Percentiles rank a stretch among this genome's conserved stretches.
These are phyloP conservation scores for Perognathus longimembris DNA, from an alignment of 2,113 vertebrate species.

Conservation along the genomic window DNA sequence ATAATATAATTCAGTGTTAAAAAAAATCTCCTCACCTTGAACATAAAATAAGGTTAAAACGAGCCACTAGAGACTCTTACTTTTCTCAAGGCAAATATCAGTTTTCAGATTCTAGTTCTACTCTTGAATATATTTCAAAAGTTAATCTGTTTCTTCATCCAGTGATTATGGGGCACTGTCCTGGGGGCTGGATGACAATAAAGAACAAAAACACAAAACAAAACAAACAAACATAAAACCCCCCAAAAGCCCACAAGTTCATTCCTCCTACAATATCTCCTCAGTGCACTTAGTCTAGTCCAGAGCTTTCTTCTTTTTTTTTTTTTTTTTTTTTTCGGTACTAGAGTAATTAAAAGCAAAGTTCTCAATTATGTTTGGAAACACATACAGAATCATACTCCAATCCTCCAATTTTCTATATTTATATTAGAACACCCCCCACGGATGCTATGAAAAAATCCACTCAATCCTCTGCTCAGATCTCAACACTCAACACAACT, in stretches of 20 bases:
- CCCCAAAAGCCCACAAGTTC: too few relatives aligned
- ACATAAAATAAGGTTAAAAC: not conserved
- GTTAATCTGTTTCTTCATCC: not conserved
- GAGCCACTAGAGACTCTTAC: conserved; percentile 3
- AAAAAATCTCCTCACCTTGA: not conserved
- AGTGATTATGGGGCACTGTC: not conserved
- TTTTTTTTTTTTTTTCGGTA: not conserved
- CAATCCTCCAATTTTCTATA: not conserved
- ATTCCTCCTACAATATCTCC: not conserved
- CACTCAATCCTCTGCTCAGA: not conserved
- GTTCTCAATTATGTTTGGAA: not conserved
- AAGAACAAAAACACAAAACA: not conserved
- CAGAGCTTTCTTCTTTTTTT: not conserved
- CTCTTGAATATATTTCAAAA: conserved; percentile 13
- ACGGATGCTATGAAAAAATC: not conserved
- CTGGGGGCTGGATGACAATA: not conserved
- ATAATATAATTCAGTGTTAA: not conserved
- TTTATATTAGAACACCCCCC: not conserved
- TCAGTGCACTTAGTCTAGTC: not conserved
- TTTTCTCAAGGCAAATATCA: conserved; percentile 18
- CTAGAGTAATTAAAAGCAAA: not conserved
- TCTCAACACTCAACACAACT: not conserved
- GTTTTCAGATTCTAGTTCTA: not conserved
- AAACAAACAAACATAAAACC: not conserved
- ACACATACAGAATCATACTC: too few relatives aligned